A percentile compares a stretch with the other conserved stretches of the same genome.
phyloP scores from a whole-genome alignment of 1,140 invertebrate genomes.

The Amyelois transitella region DNA sequence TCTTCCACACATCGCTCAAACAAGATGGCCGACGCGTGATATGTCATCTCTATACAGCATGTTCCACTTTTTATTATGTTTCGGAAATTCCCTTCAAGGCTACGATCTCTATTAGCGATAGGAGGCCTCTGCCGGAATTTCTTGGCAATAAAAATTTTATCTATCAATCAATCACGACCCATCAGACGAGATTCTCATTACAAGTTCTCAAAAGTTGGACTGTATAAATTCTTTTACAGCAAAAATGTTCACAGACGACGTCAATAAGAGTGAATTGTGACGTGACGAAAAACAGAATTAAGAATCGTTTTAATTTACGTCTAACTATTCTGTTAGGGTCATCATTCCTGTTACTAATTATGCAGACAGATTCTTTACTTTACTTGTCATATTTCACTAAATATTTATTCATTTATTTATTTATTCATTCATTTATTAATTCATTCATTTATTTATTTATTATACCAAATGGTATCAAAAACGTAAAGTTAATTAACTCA shows the following conservation, averaged over 20 bases:
- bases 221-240: neutral
- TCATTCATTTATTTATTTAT: too few relatives aligned
- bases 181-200: constrained; percentile 1
- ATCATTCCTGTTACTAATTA: too few relatives aligned
- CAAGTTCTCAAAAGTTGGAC: neutral
- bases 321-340: too few relatives aligned
- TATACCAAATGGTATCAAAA: too few relatives aligned
- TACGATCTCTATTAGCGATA: neutral
- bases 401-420: too few relatives aligned
- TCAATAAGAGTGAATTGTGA: too few relatives aligned
- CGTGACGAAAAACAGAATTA: too few relatives aligned
- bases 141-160: constrained; percentile 2
- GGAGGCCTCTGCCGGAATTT: neutral
- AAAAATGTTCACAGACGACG: neutral
- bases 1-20: neutral
- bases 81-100: neutral
- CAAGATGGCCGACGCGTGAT: neutral
- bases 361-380: too few relatives aligned
- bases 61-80: constrained; percentile 1
- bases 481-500: too few relatives aligned
- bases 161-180: constrained; percentile 4
- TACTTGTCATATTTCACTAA: too few relatives aligned
- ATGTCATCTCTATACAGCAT: neutral
- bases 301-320: too few relatives aligned
- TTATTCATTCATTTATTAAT: too few relatives aligned